phyloP scores from a whole-genome alignment of 2,888 invertebrate genomes.

The Dinocampus coccinellae region DNA sequence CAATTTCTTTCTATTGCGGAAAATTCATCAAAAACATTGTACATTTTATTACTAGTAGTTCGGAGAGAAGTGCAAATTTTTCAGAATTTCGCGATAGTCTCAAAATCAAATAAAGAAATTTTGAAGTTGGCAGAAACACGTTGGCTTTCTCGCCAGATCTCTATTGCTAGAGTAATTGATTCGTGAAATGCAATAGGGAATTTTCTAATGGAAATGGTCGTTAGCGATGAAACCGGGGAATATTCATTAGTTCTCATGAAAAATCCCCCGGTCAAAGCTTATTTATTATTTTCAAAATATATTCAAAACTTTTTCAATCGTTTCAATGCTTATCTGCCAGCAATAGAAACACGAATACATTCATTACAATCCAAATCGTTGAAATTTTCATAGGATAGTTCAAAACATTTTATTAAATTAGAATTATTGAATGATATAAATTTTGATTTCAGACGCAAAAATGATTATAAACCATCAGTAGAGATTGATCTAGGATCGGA shows the following conservation, averaged over 20 bases:
- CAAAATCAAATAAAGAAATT: neutral
- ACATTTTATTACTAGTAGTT: neutral
- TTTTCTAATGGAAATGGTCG: neutral
- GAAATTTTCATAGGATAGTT: neutral
- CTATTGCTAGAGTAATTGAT: neutral
- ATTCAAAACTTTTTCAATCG: neutral
- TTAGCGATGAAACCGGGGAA: neutral
- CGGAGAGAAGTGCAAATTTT: neutral
- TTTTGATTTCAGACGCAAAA: neutral
- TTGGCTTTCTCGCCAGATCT: neutral
- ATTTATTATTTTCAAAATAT: neutral
- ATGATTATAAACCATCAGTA: neutral
- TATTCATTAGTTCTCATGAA: neutral
- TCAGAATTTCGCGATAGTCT: neutral
- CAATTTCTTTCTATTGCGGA: neutral
- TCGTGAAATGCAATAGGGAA: neutral
- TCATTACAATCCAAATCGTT: neutral
- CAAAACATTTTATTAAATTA: neutral
- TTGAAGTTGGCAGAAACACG: neutral
- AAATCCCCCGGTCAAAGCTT: neutral
- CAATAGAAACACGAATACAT: neutral
- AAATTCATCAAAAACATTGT: neutral
- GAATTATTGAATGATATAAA: neutral
- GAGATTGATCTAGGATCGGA: neutral
- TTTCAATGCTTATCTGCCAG: neutral